Evolutionary conservation across 1,140 invertebrate species (phyloP).

Genomic region (Ceratosolen fusciceps): DNA sequence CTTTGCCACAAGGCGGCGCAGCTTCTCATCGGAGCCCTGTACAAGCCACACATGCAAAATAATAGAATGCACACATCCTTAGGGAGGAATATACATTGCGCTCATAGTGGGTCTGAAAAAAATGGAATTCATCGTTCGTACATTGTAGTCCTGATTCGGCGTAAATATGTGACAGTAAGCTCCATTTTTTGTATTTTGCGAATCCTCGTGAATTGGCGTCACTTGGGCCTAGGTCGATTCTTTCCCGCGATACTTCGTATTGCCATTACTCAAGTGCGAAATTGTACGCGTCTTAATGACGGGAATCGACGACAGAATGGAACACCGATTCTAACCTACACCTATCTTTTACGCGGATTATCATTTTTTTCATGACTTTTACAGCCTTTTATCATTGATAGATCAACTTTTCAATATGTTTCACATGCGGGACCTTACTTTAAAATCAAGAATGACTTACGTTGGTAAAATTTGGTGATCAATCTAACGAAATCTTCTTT

Average conservation of each 20-base stretch:
- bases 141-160: slow-evolving; percentile 54
- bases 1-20: slow-evolving; percentile 53
- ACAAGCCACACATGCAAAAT: slow-evolving; percentile 10
- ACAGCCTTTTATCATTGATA: background rate
- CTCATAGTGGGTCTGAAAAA: slow-evolving; percentile 24
- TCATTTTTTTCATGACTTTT: slow-evolving; percentile 7
- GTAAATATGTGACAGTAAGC: slow-evolving; percentile 64
- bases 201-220: background rate
- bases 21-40: slow-evolving; percentile 47
- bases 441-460: background rate
- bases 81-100: slow-evolving; percentile 19
- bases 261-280: slow-evolving; percentile 21
- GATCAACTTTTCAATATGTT: background rate
- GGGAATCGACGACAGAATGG: background rate
- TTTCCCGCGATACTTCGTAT: background rate
- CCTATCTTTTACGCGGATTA: background rate
- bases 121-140: slow-evolving; percentile 53
- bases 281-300: slow-evolving; percentile 20
- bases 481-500: slow-evolving; percentile 1
- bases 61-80: slow-evolving; percentile 34
- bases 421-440: background rate
- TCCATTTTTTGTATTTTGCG: background rate
- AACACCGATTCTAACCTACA: slow-evolving; percentile 44
- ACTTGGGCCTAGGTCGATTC: background rate
- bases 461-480: background rate